Evolutionary conservation across 2,888 invertebrate genomes (phyloP).

Genomic region (Pterostichus madidus): DNA sequence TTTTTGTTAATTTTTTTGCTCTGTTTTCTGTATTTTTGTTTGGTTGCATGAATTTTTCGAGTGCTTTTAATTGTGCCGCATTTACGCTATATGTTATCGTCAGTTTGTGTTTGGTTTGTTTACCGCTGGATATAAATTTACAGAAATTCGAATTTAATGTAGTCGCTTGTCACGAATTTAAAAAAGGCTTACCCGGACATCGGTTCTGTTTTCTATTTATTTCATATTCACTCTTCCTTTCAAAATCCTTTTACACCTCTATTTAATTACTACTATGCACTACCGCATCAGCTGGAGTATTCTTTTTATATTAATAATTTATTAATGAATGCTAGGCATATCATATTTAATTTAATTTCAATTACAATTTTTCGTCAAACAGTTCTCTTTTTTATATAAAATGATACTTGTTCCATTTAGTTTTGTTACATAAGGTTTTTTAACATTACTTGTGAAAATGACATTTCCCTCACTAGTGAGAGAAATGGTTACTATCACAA

Average conservation of each 20-base stretch:
- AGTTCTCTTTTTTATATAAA: too few relatives aligned
- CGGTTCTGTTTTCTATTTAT: neutral
- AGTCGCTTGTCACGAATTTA: conserved; percentile 42
- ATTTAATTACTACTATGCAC: neutral
- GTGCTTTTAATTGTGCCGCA: conserved; percentile 67
- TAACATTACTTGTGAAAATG: too few relatives aligned
- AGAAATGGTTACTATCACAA: too few relatives aligned
- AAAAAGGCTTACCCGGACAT: conserved; percentile 27
- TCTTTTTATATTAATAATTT: neutral
- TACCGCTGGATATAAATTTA: conserved; percentile 54
- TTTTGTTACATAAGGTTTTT: too few relatives aligned
- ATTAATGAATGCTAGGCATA: too few relatives aligned
- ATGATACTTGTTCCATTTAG: too few relatives aligned
- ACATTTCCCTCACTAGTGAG: too few relatives aligned
- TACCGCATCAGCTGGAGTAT: neutral
- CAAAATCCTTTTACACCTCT: neutral
- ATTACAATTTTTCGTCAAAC: too few relatives aligned
- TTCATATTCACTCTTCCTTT: neutral
- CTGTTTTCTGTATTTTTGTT: conserved; percentile 59
- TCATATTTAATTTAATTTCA: too few relatives aligned
- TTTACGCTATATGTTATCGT: conserved; percentile 63
- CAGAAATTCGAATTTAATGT: conserved; percentile 65
- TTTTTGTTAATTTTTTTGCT: conserved; percentile 64
- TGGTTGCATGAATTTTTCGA: conserved; percentile 65
- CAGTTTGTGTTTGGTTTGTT: conserved; percentile 57